Base-by-base conservation (phyloP, 2,888 invertebrate genomes). In the Hipparchia semele region DNA sequence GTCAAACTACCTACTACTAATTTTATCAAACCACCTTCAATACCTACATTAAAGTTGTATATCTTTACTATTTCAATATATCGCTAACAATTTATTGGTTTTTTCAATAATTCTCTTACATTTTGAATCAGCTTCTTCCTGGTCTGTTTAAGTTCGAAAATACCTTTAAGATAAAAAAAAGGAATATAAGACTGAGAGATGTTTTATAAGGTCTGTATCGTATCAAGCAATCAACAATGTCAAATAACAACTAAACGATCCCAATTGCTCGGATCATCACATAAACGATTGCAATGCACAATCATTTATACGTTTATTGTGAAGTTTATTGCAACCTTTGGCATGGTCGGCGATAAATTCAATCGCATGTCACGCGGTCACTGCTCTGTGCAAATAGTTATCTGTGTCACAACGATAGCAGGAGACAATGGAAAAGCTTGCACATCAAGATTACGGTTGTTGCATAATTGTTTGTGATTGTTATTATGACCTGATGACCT, bases 351-450 rank as follows among this genome's bases (percentile, higher is more conserved):
- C 70, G 62, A 46, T 59, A 71, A 61, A 73, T 73, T 65, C 59
- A 67, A 23, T 75, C 69, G 75, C 77, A 68, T 75, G 75, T 66
- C 70, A 23, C 53, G 60, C 75, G 74, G 76, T 70, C 73, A 70
- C 71, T 68, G 75, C 65, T 72, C 76, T 60, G 33, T 64, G 60
- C 70, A 72, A 71, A 67, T 66, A 71, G 71, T 75, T 69, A 68
- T 67, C 71, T 67, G 53, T 67, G 67, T 67, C 67, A 62, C 61
- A 46, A 61, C 54, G 67, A 67, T 54, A 61, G n/a, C 39, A 7
- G 13, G 13, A 61, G 71, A 61, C 61, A 67, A 62, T 53, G 70
- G 39, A 46, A 72, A 54, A 68, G 61, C 71, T 67, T 60, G 66
- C 53, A 33, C 53, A 46, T 70, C 49, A 51, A 68, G 23, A 60